Percentiles rank a stretch among this genome's conserved stretches.
These are phyloP conservation scores for Mellivora capensis DNA, from an alignment of 2,113 vertebrate species.

Conservation along the genomic window DNA sequence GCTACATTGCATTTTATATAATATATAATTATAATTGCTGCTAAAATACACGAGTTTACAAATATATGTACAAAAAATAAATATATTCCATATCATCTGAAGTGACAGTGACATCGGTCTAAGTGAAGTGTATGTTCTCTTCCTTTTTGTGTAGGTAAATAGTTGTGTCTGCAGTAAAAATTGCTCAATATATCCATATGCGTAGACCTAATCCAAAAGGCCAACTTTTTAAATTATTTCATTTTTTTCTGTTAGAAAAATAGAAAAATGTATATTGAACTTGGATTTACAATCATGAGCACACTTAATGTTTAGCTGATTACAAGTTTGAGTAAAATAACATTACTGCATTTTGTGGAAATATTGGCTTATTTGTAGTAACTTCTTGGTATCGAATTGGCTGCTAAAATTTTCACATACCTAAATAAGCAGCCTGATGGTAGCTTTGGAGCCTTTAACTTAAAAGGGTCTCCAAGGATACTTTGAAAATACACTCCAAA, in stretches of 20 bases:
- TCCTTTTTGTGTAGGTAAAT: not conserved
- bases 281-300: not conserved
- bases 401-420: not conserved
- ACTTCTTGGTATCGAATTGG: not conserved
- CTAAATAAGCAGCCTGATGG: not conserved
- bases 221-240: not conserved
- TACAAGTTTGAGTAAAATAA: not conserved
- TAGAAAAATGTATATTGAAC: not conserved
- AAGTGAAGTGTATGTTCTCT: not conserved
- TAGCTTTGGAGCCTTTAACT: not conserved
- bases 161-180: not conserved
- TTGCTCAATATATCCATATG: not conserved
- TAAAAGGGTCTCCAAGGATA: not conserved
- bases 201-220: not conserved
- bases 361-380: not conserved
- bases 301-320: not conserved
- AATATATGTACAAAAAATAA: not conserved
- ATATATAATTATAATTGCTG: not conserved
- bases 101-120: not conserved
- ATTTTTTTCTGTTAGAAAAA: not conserved
- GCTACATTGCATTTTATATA: not conserved
- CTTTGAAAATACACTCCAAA: not conserved
- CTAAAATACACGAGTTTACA: not conserved
- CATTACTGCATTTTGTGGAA: not conserved
- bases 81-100: not conserved